Evolutionary conservation across 2,113 vertebrate genomes (phyloP), one percentile per base, ranked within the genome.

Genomic region (Peromyscus maniculatus): DNA sequence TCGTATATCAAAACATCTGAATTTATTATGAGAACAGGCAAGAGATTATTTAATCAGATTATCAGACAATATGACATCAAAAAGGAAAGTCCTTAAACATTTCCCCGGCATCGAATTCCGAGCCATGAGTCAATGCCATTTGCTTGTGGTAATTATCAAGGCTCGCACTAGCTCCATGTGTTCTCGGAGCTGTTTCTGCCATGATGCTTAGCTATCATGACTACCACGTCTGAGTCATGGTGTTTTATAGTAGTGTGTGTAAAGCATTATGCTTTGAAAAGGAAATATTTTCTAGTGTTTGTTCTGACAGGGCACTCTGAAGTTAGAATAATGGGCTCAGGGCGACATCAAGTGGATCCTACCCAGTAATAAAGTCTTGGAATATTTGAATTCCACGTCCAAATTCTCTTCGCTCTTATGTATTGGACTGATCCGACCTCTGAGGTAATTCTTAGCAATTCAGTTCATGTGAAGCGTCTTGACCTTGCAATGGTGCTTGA

Each of bases 201-300:
- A 75, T 93, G 72, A 93, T 96, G 80, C 86, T 72, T 75, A 95
- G 95, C 71, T 82, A 88, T 15, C 82, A 2, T 72, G 93, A 92
- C 75, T 96, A 91, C 7, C 83, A 59, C 59, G 86, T 93, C 92
- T 96, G 91, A 97, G 55, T 97, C 86, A 95, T 31, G 43, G 28
- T 67, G 36, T 55, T 95, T 95, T 97, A 91, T 39, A 57, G 62
- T 90, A 75, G 95, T 83, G 83, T 80, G 21, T n/a, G 87, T 69
- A 96, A 95, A 96, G 71, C 78, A 87, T 59, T 78, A 52, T 89
- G 75, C 71, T 94, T 96, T 95, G 67, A 92, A 97, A 93, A 95
- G 79, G 79, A 96, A 95, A 91, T 86, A 52, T 95, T 95, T 95
- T 87, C 77, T 87, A 57, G 55, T 83, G 72, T 92, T 91, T 96